A percentile compares a stretch with the other conserved stretches of the same genome.
Conservation (phyloP, 2,797 vertebrate genomes). For the Paratrypauchen microcephalus region DNA sequence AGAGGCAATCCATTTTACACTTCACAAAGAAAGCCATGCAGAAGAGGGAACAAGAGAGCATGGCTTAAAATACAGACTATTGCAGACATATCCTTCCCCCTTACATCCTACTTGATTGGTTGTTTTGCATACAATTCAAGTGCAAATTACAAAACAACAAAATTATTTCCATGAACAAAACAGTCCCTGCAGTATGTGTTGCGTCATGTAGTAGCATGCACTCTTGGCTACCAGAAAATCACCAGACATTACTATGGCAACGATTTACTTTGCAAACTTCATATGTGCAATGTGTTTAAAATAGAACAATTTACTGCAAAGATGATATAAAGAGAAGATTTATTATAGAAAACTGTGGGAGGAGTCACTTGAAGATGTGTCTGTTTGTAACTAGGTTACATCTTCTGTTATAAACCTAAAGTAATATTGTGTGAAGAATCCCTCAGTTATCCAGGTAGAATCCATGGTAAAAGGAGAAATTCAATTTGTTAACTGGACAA, state of each 20-base stretch:
- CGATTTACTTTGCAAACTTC: slow-evolving; percentile 50
- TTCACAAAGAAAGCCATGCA: slow-evolving; percentile 53
- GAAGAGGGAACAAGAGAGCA: slow-evolving; percentile 71
- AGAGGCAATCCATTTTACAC: slow-evolving; percentile 72
- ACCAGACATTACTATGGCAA: slow-evolving; percentile 42
- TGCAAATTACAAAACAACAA: slow-evolving; percentile 51
- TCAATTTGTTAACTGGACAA: too few species aligned
- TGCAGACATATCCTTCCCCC: slow-evolving; percentile 56
- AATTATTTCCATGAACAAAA: slow-evolving; percentile 55
- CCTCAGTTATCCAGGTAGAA: too few species aligned
- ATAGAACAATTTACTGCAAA: slow-evolving; percentile 36
- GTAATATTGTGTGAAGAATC: too few species aligned
- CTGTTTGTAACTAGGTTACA: slow-evolving; percentile 6
- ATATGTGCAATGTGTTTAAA: slow-evolving; percentile 56
- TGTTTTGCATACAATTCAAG: slow-evolving; percentile 39
- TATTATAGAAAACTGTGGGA: slow-evolving; percentile 45
- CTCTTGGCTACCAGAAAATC: slow-evolving; percentile 74
- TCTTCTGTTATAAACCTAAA: neutral
- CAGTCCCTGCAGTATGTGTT: slow-evolving; percentile 43
- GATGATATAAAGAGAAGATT: slow-evolving; percentile 32
- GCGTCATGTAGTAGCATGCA: slow-evolving; percentile 89
- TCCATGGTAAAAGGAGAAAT: too few species aligned
- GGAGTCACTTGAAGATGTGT: slow-evolving; percentile 32
- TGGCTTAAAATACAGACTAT: slow-evolving; percentile 72
- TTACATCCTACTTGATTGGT: slow-evolving; percentile 35